A percentile compares a stretch with the other conserved stretches of the same genome.
phyloP scores from a whole-genome alignment of 1,140 invertebrate genomes.

The Dreissena rostriformis region DNA sequence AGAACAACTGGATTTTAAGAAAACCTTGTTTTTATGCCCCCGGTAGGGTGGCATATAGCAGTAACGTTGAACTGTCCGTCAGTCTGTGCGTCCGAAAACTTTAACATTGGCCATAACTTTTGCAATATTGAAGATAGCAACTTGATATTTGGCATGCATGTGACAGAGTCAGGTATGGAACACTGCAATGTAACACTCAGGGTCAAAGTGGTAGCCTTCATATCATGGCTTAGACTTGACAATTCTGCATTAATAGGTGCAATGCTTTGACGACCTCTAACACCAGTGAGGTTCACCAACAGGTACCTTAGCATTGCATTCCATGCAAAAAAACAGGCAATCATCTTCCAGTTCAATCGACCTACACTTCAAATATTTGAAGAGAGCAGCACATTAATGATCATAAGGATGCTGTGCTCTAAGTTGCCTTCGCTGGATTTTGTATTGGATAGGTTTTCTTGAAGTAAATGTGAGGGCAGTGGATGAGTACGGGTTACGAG shows the following conservation, averaged over 20 bases:
- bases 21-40: too few relatives aligned
- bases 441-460: slow-evolving; percentile 22
- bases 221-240: slow-evolving; percentile 61
- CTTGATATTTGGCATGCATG: too few relatives aligned
- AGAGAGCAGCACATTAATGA: slow-evolving; percentile 34
- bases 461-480: slow-evolving; percentile 7
- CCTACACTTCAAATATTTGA: slow-evolving; percentile 39
- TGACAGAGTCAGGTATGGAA: slow-evolving; percentile 34
- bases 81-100: too few relatives aligned
- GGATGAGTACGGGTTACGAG: not conserved
- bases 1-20: too few relatives aligned
- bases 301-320: not conserved
- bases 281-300: slow-evolving; percentile 2
- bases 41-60: too few relatives aligned
- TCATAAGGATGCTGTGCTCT: slow-evolving; percentile 24
- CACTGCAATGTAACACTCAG: slow-evolving; percentile 35
- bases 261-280: not conserved
- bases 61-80: too few relatives aligned
- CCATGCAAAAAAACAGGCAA: not conserved
- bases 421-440: slow-evolving; percentile 26
- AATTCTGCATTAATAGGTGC: too few relatives aligned
- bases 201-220: slow-evolving; percentile 27
- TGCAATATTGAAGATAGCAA: too few relatives aligned
- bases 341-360: slow-evolving; percentile 21
- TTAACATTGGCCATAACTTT: too few relatives aligned